Base-by-base conservation (phyloP, 2,888 invertebrate species). In the Caenorhabditis sp. region DNA sequence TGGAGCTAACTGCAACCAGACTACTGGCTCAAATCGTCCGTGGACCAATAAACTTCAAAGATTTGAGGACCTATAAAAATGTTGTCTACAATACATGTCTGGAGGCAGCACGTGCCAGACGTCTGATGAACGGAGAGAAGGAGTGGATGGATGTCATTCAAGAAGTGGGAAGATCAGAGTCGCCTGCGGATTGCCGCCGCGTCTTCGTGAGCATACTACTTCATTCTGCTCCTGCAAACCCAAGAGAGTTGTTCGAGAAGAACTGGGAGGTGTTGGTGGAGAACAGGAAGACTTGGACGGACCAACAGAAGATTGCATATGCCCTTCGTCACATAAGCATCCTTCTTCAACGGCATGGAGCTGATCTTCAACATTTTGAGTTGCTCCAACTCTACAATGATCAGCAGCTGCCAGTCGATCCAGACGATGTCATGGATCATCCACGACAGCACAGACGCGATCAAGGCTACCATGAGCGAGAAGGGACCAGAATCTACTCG, bases 111-210 rank as follows among this genome's bases (percentile, higher is more conserved):
- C 51, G 69, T 31, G 64, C 59, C 0, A n/a, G 28, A 10, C 4
- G 74, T 19, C 28, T 81, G 26, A 81, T 81, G 81, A 63, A 74
- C 19, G 81, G 75, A 24, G 54, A 69, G 22, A 22, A 14, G 22
- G 81, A 81, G 19, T 81, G 75, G 81, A 47, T 49, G 1, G 22
- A n/a, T 2, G 73, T 49, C 1, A 54, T 80, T 1, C 19, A 44
- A 5, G 80, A 80, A 49, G 64, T 69, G 41, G 69, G 14, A 4
- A 2, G 12, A 54, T 6, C 41, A 19, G 16, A 56, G 2, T 3
- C 35, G 14, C 59, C 59, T 19, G 19, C 35, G 1, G 59, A 35
- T 19, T 59, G 59, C 59, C 31, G 59, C 1, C 54, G 54, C 3
- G 24, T 54, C 24, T 54, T 24, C 12, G 54, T 24, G 3, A 54